Conservation (phyloP, 2,888 invertebrate species). For the Sepioteuthis lessoniana region DNA sequence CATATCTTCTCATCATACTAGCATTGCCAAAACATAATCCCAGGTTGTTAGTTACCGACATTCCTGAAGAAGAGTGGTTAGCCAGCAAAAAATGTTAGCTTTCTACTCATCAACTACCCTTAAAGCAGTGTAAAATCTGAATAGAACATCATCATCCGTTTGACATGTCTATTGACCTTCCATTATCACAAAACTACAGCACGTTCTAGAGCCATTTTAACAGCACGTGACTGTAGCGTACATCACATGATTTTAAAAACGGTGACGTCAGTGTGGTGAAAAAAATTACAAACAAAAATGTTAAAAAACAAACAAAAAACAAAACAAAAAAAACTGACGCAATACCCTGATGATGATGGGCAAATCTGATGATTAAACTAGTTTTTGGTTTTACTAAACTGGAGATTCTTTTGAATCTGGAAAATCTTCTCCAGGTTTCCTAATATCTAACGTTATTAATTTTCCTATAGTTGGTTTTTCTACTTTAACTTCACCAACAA, state of each 20-base stretch:
- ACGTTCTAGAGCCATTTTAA: neutral
- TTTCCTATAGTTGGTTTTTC: slow-evolving; percentile 48
- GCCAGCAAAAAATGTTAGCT: slow-evolving; percentile 41
- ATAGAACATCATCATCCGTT: slow-evolving; percentile 35
- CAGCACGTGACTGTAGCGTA: slow-evolving; percentile 41
- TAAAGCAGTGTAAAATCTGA: slow-evolving; percentile 40
- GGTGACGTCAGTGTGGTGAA: slow-evolving; percentile 40
- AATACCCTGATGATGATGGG: slow-evolving; percentile 47
- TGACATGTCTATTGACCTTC: slow-evolving; percentile 41
- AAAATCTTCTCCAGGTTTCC: slow-evolving; percentile 41
- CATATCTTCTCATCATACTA: slow-evolving; percentile 35
- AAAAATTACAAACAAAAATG: neutral
- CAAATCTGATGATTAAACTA: slow-evolving; percentile 43
- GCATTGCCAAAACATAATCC: slow-evolving; percentile 38
- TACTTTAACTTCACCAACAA: slow-evolving; percentile 44
- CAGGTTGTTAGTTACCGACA: slow-evolving; percentile 43
- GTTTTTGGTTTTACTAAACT: slow-evolving; percentile 34
- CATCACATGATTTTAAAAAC: slow-evolving; percentile 47
- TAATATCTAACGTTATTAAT: slow-evolving; percentile 48
- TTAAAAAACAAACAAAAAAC: slow-evolving; percentile 39
- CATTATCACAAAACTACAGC: slow-evolving; percentile 46
- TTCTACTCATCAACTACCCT: neutral
- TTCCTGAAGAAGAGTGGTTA: slow-evolving; percentile 36
- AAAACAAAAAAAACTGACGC: slow-evolving; percentile 24
- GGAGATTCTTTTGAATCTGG: slow-evolving; percentile 46